Evolutionary conservation across 2,797 vertebrate genomes (phyloP).

Genomic region (Hapalemur alaotrensis): DNA sequence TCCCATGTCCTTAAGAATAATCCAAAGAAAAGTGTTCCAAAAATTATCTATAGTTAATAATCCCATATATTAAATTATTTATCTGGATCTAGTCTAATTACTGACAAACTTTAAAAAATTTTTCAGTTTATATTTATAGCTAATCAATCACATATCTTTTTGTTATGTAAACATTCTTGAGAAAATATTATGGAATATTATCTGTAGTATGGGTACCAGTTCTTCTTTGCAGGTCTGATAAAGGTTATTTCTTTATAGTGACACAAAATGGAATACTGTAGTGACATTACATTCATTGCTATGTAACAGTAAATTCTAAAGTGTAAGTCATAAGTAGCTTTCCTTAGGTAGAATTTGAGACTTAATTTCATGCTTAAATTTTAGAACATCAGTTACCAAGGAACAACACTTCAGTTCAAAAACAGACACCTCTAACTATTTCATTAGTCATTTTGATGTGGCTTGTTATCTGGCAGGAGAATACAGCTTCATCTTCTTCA

Average conservation of each 20-base stretch:
- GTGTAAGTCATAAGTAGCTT: not conserved
- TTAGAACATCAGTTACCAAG: not conserved
- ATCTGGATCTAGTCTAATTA: no score
- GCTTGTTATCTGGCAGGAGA: not conserved
- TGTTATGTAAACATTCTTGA: no score
- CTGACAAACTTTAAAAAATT: no score
- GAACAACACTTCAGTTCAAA: not conserved
- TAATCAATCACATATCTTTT: no score
- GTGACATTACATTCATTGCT: not conserved
- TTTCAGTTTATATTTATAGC: no score
- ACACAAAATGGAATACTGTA: not conserved
- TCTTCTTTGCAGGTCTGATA: no score
- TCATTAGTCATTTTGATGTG: not conserved
- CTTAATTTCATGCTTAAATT: not conserved
- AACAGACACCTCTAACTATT: not conserved
- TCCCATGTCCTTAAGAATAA: no score
- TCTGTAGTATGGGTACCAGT: no score
- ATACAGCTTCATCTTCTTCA: not conserved
- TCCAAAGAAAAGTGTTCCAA: no score
- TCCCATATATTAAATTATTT: no score
- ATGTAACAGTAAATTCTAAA: not conserved
- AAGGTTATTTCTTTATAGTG: not conserved
- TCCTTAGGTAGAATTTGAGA: not conserved
- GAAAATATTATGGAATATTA: no score
- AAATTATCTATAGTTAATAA: no score